Evolutionary conservation across 2,888 invertebrate species (phyloP), one percentile per base, ranked within the genome.

Genomic region (Latheticus oryzae): DNA sequence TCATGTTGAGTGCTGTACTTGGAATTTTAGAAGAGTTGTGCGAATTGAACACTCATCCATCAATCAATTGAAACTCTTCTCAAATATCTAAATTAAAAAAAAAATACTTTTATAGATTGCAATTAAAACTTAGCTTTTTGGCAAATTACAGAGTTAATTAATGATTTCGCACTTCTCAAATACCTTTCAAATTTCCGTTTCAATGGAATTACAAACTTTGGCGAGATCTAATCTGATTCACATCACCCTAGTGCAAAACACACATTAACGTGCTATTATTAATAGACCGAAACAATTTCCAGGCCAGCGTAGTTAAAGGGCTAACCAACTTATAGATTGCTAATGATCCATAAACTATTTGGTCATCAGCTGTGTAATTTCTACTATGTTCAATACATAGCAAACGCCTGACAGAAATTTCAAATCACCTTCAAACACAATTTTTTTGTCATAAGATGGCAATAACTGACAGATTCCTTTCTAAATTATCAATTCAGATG

Each of bases 281-380:
- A 51, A 51, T 51, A 38, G 51, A 30, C 38, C 35, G 40, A 51
- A 51, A 51, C 51, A 51, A 40, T 51, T 51, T 51, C 51, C 28
- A 17, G 28, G 9, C 23, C 21, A 47, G 23, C 33, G 26, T 35
- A 37, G 23, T 30, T 17, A 43, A 23, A n/a, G 12, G 24, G 9
- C 12, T 35, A 35, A 26, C 48, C 51, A 38, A 38, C 38, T 51
- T 37, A 11, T 38, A 35, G 7, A 30, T 38, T 13, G 47, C 37
- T 54, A 54, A 54, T 47, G 54, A 54, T 54, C 54, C 54, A 47
- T 54, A 47, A 54, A 54, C 47, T 54, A 54, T 52, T 32, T 30
- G 42, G 32, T 42, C 52, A 52, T 42, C n/a, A n/a, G n/a, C n/a
- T n/a, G n/a, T n/a, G n/a, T n/a, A n/a, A n/a, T n/a, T n/a, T n/a